Evolutionary conservation across 1,140 invertebrate species (phyloP), one percentile per base, ranked within the genome.

Genomic region (Drosophila tsacasi): DNA sequence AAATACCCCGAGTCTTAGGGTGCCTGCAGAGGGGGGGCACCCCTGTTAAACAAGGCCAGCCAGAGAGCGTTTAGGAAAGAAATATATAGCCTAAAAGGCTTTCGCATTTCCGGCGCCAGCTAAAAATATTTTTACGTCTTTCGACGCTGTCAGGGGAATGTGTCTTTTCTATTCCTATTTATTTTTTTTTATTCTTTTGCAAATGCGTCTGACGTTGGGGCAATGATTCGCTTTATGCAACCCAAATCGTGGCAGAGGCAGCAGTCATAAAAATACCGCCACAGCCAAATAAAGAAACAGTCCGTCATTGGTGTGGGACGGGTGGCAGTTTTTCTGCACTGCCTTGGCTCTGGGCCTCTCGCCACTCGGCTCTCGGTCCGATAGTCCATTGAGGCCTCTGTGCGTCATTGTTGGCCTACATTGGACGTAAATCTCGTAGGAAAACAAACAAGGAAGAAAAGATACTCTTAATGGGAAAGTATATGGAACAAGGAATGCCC

Each of bases 401-500:
- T 87, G 83, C 83, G 83, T 87, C 83, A 89, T 89, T 89, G 76
- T 83, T 87, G 83, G 84, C 83, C 83, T 89, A 78, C 75, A 78
- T 78, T 63, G 57, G 57, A 12, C 50, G 35, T 37, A 83, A 80
- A 81, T 83, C 84, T 83, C 46, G 50, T 27, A 79, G 63, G 62
- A 81, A 72, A 84, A 80, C 77, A 83, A 49, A 69, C 60, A 50
- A 69, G 42, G 60, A 79, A 59, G 50, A 52, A 62, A n/a, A 55
- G 25, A 3, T 35, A 32, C 40, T 10, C n/a, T 37, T 21, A 3
- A 30, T 27, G 27, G 19, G 25, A 54, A 25, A 64, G 54, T 15
- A 23, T 25, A 35, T 17, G 13, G 42, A 44, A 47, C 27, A 27
- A 42, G 62, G 39, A 58, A 50, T 50, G 30, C 62, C n/a, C 44